These are phyloP conservation scores for Scaptomyza cyrtandrae DNA, from an alignment of 2,888 invertebrate genomes.

Conservation along the genomic window DNA sequence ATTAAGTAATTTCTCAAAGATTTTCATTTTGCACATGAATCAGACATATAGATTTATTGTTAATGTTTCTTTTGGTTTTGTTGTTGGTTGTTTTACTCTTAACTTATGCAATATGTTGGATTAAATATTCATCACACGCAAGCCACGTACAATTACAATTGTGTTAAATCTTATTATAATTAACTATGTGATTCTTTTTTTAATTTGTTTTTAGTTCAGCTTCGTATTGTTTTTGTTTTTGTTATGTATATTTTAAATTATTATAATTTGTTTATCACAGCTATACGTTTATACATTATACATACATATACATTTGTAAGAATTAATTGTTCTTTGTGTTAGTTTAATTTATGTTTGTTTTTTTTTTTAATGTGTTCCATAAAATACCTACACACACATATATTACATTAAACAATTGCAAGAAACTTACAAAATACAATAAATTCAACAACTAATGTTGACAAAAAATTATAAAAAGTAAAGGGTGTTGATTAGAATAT, in stretches of 20 bases:
- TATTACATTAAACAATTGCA: slow-evolving; percentile 31
- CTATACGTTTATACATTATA: slow-evolving; percentile 73
- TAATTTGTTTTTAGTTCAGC: slow-evolving; percentile 57
- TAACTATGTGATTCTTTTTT: slow-evolving; percentile 38
- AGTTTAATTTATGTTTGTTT: slow-evolving; percentile 7
- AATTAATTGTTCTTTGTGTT: slow-evolving; percentile 32
- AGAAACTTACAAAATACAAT: slow-evolving; percentile 41
- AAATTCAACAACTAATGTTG: slow-evolving; percentile 51
- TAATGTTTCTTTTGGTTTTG: slow-evolving; percentile 56
- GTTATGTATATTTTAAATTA: slow-evolving; percentile 61
- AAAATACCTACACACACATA: slow-evolving; percentile 33
- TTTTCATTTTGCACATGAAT: slow-evolving; percentile 69
- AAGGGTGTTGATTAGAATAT: slow-evolving; percentile 7
- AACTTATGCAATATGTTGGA: slow-evolving; percentile 47
- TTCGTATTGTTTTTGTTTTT: slow-evolving; percentile 46
- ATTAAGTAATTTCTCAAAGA: neutral
- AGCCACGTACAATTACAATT: slow-evolving; percentile 56
- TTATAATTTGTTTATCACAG: slow-evolving; percentile 75
- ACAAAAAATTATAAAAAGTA: slow-evolving; percentile 43
- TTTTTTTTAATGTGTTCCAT: slow-evolving; percentile 31
- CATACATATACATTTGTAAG: slow-evolving; percentile 54
- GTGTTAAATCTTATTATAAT: slow-evolving; percentile 32
- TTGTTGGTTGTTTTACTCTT: slow-evolving; percentile 35
- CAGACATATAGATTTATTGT: slow-evolving; percentile 77
- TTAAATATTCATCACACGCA: slow-evolving; percentile 55